These are phyloP conservation scores for Manacus vitellinus DNA, from an alignment of 2,113 vertebrate species.

Conservation along the genomic window DNA sequence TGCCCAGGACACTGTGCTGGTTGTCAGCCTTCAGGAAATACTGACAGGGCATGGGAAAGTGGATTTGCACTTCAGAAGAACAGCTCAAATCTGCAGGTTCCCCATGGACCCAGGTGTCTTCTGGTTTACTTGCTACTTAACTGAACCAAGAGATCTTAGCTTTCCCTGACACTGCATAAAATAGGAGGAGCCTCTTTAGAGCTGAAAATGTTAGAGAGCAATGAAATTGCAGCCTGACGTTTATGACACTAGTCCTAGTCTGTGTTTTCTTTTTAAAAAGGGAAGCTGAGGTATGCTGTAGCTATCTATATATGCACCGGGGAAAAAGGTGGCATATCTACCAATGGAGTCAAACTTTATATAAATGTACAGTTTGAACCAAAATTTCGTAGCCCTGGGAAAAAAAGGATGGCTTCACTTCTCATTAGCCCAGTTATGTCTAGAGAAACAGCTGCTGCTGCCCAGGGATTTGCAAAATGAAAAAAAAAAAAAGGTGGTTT, in stretches of 20 bases:
- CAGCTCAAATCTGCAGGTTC: background rate
- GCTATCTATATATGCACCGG: background rate
- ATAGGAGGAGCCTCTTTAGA: background rate
- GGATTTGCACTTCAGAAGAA: background rate
- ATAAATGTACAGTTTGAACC: background rate
- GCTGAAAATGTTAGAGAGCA: background rate
- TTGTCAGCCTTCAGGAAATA: background rate
- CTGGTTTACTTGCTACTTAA: background rate
- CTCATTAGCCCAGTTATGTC: background rate
- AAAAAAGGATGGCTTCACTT: background rate
- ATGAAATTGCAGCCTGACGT: background rate
- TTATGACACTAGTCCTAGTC: background rate
- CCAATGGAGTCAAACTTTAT: background rate
- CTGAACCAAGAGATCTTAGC: background rate
- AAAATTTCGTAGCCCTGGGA: background rate
- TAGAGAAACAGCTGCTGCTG: background rate
- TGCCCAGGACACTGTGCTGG: fast-evolving
- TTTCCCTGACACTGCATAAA: background rate
- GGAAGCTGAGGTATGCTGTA: background rate
- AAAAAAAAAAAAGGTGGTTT: background rate
- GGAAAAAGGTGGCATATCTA: background rate
- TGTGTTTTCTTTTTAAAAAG: background rate
- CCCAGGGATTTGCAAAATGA: background rate
- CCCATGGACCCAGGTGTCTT: background rate
- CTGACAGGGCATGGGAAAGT: fast-evolving